Conservation (phyloP, 2,888 invertebrate genomes). For the Dascillus cervinus region DNA sequence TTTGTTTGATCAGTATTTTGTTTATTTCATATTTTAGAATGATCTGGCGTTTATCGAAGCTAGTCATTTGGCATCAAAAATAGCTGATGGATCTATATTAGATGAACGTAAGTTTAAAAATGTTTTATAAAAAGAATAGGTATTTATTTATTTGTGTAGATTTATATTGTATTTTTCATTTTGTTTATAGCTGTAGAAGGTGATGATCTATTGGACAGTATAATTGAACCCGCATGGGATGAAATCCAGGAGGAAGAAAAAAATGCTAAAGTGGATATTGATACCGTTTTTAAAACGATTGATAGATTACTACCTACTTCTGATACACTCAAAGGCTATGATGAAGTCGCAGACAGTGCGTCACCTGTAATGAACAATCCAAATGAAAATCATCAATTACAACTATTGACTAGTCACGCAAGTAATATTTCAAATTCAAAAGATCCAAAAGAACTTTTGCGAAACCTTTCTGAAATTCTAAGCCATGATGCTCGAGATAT, state of each 20-base stretch:
- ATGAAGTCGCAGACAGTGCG: too few relatives aligned
- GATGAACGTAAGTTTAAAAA: too few relatives aligned
- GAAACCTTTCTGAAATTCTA: slow-evolving; percentile 18
- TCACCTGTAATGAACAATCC: too few relatives aligned
- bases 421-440: slow-evolving; percentile 10
- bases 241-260: slow-evolving; percentile 9
- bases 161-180: too few relatives aligned
- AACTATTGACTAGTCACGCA: slow-evolving; percentile 4
- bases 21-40: too few relatives aligned
- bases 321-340: too few relatives aligned
- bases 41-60: slow-evolving; percentile 13
- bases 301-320: slow-evolving; percentile 18
- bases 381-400: slow-evolving; percentile 10
- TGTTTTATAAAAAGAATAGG: too few relatives aligned
- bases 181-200: slow-evolving; percentile 13
- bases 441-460: slow-evolving; percentile 18
- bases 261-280: slow-evolving; percentile 4
- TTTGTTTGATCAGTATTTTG: too few relatives aligned
- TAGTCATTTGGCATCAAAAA: slow-evolving; percentile 7
- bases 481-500: slow-evolving; percentile 11
- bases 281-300: slow-evolving; percentile 15
- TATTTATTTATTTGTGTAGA: not conserved
- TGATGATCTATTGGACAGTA: slow-evolving; percentile 13
- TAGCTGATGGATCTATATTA: slow-evolving; percentile 8
- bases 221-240: slow-evolving; percentile 14